Evolutionary conservation across 2,888 invertebrate species (phyloP), one percentile per base, ranked within the genome.

Genomic region (Torymus texanus): DNA sequence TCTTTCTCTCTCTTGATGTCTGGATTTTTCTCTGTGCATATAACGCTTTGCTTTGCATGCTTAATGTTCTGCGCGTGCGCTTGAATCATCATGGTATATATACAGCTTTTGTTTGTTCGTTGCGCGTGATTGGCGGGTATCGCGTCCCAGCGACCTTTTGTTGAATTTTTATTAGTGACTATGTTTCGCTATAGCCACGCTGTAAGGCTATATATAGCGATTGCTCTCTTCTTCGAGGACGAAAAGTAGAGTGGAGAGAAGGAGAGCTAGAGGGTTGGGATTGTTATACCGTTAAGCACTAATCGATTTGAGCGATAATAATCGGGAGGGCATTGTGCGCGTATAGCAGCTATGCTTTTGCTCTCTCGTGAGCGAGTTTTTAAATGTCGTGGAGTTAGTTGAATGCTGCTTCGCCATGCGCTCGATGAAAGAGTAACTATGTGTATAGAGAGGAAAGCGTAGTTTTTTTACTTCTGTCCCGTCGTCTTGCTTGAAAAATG

Each of bases 161-260:
- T 67, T 67, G n/a, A 21, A n/a, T 16, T 67, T 67, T 67, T 67
- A 67, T 67, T 67, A 24, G 51, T 51, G 55, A 67, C 21, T 55
- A 41, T 41, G 67, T 67, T 67, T 67, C 14, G 55, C 14, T 55
- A 41, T n/a, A n/a, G n/a, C n/a, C n/a, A n/a, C n/a, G n/a, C n/a
- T n/a, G 24, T 14, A 24, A 21, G 53, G 53, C 53, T 24, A 8
- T 5, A 8, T 24, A n/a, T 55, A 0, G 14, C 53, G 55, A 55
- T 55, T 51, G 65, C 65, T 50, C 24, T 24, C 55, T 21, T 67
- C 55, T 24, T 67, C 53, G 51, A 12, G 66, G 13, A 13, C n/a
- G 24, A 11, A 24, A 8, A 11, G 61, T 18, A 18, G 4, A 21
- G 21, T 21, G n/a, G n/a, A 21, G 24, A 11, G 13, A 8, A 11